Conservation (phyloP, 2,113 vertebrate genomes). For the Ictalurus furcatus region DNA sequence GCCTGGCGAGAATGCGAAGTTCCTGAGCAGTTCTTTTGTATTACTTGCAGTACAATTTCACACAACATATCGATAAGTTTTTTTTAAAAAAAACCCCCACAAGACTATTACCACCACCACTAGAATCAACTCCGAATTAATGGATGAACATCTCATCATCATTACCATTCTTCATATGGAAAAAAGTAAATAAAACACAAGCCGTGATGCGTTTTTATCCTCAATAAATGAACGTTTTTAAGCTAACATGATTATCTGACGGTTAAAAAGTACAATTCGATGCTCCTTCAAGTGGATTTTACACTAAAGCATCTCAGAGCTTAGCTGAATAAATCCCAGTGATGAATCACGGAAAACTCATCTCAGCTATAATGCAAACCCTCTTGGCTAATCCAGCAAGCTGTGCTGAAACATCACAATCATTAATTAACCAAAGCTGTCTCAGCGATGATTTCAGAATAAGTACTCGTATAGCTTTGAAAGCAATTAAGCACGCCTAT, state of each 20-base stretch:
- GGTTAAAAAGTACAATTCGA: not conserved
- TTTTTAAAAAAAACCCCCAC: too few relatives aligned
- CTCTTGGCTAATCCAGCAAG: slow-evolving; percentile 41
- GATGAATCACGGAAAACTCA: slow-evolving; percentile 18
- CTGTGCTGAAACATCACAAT: slow-evolving; percentile 48
- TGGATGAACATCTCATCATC: not conserved
- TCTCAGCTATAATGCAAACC: slow-evolving; percentile 25
- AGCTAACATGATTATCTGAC: not conserved
- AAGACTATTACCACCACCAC: too few relatives aligned
- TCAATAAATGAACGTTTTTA: not conserved
- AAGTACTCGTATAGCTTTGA: slow-evolving; percentile 69
- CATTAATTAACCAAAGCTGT: slow-evolving; percentile 71
- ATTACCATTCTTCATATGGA: too few relatives aligned
- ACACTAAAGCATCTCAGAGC: slow-evolving; percentile 7
- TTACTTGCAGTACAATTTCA: not conserved
- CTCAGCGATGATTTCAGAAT: slow-evolving; percentile 66
- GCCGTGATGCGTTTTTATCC: not conserved
- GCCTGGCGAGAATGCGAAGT: not conserved
- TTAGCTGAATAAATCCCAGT: slow-evolving; percentile 23
- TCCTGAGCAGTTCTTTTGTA: too few relatives aligned
- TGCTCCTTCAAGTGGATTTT: not conserved
- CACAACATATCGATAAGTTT: fast-evolving
- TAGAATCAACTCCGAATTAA: not conserved
- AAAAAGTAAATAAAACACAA: not conserved
- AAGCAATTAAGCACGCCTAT: slow-evolving; percentile 67